These are phyloP conservation scores for Myodes glareolus DNA, from an alignment of 2,113 vertebrate species.

Conservation along the genomic window DNA sequence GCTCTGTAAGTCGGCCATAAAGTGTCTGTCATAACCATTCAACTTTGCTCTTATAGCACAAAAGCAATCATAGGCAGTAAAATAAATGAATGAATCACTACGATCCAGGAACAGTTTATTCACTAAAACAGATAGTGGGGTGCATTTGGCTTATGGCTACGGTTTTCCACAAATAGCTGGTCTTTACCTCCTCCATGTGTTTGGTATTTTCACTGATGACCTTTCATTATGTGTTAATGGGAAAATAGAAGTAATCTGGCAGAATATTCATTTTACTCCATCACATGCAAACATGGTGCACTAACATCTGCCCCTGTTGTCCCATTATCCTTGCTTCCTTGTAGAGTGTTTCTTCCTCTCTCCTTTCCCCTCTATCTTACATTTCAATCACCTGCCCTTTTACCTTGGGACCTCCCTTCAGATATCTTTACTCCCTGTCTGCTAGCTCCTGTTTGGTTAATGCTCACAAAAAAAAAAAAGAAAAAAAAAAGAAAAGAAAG, in stretches of 20 bases:
- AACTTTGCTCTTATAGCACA: background rate
- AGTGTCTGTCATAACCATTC: background rate
- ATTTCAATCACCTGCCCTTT: background rate
- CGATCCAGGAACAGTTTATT: slow-evolving; percentile 41
- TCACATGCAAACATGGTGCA: background rate
- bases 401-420: background rate
- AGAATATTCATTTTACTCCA: background rate
- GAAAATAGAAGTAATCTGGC: background rate
- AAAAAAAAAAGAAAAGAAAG: too few species aligned
- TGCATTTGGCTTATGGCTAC: background rate
- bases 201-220: background rate
- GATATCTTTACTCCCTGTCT: background rate
- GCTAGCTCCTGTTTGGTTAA: background rate
- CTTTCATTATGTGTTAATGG: background rate
- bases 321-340: background rate
- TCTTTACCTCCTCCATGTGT: background rate
- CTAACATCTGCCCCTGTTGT: background rate
- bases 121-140: background rate
- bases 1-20: background rate
- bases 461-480: background rate
- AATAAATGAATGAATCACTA: background rate
- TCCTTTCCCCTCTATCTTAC: slow-evolving; percentile 9
- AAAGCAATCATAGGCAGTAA: background rate
- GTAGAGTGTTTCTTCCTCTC: background rate
- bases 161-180: background rate